phyloP scores from a whole-genome alignment of 1,140 invertebrate genomes.

The Papilio helenus region DNA sequence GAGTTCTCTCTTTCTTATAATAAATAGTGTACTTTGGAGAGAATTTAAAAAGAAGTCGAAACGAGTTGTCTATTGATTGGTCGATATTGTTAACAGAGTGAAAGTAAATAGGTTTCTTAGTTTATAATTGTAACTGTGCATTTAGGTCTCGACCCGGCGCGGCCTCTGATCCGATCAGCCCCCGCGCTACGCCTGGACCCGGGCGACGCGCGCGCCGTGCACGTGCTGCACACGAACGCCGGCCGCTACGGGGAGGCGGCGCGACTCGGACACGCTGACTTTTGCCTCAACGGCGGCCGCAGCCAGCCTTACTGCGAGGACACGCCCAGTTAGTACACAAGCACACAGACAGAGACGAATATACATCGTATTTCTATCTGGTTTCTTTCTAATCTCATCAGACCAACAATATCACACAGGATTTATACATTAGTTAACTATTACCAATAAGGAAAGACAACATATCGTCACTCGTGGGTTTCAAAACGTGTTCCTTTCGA shows the following conservation, averaged over 20 bases:
- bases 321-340: conserved; percentile 83
- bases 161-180: conserved; percentile 86
- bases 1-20: no score
- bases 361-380: no score
- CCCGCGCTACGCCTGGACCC: conserved; percentile 85
- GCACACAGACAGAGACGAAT: no score
- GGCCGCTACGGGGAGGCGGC: conserved; percentile 89
- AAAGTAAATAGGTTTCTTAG: not conserved
- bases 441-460: no score
- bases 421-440: no score
- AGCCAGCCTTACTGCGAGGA: conserved; percentile 88
- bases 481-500: no score
- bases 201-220: conserved; percentile 88
- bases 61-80: no score
- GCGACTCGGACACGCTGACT: conserved; percentile 88
- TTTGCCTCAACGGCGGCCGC: conserved; percentile 90
- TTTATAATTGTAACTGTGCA: not conserved
- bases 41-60: no score
- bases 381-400: no score
- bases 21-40: no score
- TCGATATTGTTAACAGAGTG: not conserved
- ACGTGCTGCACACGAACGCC: conserved; percentile 90
- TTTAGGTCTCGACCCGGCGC: conserved; percentile 88
- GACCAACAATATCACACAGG: no score
- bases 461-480: no score